Evolutionary conservation across 2,113 vertebrate genomes (phyloP).

Genomic region (Puma concolor): DNA sequence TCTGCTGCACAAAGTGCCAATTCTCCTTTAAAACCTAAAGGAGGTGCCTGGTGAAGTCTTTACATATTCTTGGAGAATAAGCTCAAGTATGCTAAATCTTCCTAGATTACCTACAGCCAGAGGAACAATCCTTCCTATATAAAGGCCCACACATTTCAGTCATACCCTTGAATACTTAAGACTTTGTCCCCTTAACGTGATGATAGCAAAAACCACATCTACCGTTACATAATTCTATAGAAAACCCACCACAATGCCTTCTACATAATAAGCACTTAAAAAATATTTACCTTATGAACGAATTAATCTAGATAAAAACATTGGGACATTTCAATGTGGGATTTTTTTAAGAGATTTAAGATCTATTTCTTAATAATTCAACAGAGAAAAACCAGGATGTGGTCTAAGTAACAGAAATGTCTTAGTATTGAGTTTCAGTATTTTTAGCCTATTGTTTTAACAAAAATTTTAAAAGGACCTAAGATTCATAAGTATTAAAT

Average conservation of each 20-base stretch:
- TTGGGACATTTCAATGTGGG: not conserved
- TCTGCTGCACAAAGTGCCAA: not conserved
- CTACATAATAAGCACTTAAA: not conserved
- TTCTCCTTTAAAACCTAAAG: not conserved
- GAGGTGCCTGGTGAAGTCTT: not conserved
- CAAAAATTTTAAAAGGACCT: slow-evolving; percentile 25
- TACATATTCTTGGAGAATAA: not conserved
- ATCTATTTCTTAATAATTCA: slow-evolving; percentile 51
- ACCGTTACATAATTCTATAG: not conserved
- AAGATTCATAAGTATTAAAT: slow-evolving; percentile 34
- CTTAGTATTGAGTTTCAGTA: not conserved
- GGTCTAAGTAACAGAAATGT: slow-evolving; percentile 31
- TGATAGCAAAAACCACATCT: not conserved
- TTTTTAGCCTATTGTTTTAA: not conserved
- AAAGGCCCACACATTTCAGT: not conserved
- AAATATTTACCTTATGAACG: not conserved
- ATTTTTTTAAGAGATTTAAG: slow-evolving; percentile 19
- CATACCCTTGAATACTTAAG: not conserved
- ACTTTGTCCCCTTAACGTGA: not conserved
- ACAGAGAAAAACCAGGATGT: slow-evolving; percentile 8
- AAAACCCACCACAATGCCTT: not conserved
- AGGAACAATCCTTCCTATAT: not conserved
- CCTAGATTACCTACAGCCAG: not conserved
- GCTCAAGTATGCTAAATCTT: not conserved
- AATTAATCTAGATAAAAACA: slow-evolving; percentile 22